Percentiles rank a stretch among this genome's conserved stretches.
These are phyloP conservation scores for Tragelaphus imberbis DNA, from an alignment of 2,113 vertebrate species.

Conservation along the genomic window DNA sequence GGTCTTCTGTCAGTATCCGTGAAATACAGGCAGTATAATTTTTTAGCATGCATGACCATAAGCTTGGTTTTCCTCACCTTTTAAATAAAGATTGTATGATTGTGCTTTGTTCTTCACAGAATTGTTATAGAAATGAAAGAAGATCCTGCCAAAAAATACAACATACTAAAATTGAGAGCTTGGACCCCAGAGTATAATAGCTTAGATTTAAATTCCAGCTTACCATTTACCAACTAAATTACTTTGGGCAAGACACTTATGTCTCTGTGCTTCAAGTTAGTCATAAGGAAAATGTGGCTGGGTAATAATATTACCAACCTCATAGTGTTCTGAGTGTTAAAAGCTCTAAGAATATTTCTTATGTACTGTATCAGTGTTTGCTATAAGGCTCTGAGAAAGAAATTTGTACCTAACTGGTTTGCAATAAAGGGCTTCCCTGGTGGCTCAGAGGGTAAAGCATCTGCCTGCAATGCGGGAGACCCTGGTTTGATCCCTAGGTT, in stretches of 20 bases:
- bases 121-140: neutral
- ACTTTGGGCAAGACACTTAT: neutral
- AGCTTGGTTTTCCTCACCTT: neutral
- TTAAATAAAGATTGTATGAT: neutral
- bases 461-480: no score
- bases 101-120: neutral
- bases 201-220: neutral
- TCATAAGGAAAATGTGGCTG: neutral
- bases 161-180: neutral
- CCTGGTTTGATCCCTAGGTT: no score
- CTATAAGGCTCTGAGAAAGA: neutral
- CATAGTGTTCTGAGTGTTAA: neutral
- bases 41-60: neutral
- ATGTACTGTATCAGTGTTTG: neutral
- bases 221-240: neutral
- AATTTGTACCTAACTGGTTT: neutral
- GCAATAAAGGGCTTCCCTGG: neutral
- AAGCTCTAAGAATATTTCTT: neutral
- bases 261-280: neutral
- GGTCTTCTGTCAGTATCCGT: neutral
- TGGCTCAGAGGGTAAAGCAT: no score
- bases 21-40: rapidly evolving
- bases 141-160: neutral
- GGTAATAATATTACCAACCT: neutral
- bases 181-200: neutral